Evolutionary conservation across 2,113 vertebrate genomes (phyloP).

Genomic region (Osmerus eperlanus): DNA sequence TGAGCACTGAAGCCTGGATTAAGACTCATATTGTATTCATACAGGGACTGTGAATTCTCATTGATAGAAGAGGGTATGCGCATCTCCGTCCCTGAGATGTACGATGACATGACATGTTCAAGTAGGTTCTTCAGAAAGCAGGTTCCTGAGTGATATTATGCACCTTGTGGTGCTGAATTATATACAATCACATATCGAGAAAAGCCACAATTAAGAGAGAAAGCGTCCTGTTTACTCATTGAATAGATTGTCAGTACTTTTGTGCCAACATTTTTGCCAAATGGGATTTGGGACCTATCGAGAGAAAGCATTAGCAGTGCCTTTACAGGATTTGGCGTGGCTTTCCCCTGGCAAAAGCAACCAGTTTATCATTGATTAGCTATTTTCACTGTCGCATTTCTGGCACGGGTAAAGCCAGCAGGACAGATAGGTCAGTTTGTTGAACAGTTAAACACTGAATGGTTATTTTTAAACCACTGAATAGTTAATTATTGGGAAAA

Average conservation of each 20-base stretch:
- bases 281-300: neutral
- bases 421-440: constrained; percentile 34
- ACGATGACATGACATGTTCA: neutral
- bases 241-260: neutral
- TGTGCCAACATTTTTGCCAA: constrained; percentile 20
- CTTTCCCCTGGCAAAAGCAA: constrained; percentile 10
- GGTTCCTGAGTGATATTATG: too few species aligned
- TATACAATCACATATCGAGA: too few species aligned
- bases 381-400: constrained; percentile 13
- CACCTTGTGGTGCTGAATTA: too few species aligned
- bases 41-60: constrained; percentile 46
- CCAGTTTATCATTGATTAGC: constrained; percentile 9
- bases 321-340: constrained; percentile 22
- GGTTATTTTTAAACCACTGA: constrained; percentile 17
- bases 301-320: constrained; percentile 12
- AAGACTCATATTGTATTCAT: constrained; percentile 44
- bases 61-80: constrained; percentile 27
- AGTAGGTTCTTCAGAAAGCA: constrained; percentile 32
- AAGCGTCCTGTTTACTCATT: too few species aligned
- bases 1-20: constrained; percentile 37
- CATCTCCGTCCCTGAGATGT: constrained; percentile 1
- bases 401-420: constrained; percentile 12
- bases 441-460: constrained; percentile 4
- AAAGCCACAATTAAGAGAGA: too few species aligned
- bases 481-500: constrained; percentile 23